Conservation (phyloP, 1,140 invertebrate species). For the Bombus impatiens region DNA sequence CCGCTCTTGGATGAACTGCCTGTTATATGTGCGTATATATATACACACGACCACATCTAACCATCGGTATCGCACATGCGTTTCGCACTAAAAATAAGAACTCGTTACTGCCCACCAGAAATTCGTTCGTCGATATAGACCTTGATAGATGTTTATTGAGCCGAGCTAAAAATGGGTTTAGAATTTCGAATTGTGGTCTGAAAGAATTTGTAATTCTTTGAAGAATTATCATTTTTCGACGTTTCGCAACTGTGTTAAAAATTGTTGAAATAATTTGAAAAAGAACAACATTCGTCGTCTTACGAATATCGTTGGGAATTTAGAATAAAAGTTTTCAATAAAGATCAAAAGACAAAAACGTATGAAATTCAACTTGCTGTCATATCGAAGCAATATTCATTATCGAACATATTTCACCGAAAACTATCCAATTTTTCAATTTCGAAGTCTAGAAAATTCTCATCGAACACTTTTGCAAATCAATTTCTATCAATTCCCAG, state of each 20-base stretch:
- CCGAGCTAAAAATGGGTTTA: background rate
- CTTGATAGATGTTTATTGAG: background rate
- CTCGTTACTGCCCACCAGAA: slow-evolving; percentile 1
- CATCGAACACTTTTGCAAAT: background rate
- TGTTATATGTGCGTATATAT: background rate
- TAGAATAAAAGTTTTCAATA: too few species aligned
- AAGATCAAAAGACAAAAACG: background rate
- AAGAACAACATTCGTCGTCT: background rate
- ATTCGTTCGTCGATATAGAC: slow-evolving; percentile 1
- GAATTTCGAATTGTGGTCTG: background rate
- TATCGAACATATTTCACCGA: too few species aligned
- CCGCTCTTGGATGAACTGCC: slow-evolving; percentile 7
- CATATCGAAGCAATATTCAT: too few species aligned
- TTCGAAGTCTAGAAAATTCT: background rate
- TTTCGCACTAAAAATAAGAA: slow-evolving; percentile 28
- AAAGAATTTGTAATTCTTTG: background rate
- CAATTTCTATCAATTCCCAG: background rate
- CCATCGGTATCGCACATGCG: background rate
- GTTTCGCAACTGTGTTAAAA: background rate
- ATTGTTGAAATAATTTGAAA: background rate
- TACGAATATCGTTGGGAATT: too few species aligned
- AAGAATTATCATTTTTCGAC: background rate
- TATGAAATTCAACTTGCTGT: background rate
- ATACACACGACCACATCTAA: too few species aligned
- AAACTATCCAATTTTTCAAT: background rate